Evolutionary conservation across 2,113 vertebrate species (phyloP), one percentile per base, ranked within the genome.

Genomic region (Marmota monax): DNA sequence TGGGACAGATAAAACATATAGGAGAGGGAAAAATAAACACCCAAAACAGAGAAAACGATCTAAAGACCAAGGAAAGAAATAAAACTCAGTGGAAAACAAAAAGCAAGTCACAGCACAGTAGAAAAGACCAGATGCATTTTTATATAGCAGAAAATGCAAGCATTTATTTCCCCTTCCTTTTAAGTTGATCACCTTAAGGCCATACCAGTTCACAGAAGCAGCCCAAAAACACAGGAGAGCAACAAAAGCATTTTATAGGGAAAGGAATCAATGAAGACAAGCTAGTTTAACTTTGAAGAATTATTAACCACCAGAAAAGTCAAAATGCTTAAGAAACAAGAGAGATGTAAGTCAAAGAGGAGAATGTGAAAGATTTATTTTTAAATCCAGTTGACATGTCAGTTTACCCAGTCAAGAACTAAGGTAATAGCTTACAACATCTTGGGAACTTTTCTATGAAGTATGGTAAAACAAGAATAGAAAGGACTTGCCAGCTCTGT

Each of bases 371-470:
- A 96, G 23, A 65, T 42, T 90, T 97, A 96, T 92, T 92, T 96
- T 92, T 92, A 74, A 91, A 96, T 51, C 77, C 87, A 97, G 22
- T 82, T 97, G 84, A 97, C 98, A 97, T 90, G n/a, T 69, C 86
- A 92, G n/a, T 96, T 97, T 97, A 67, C 69, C 95, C 79, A 79
- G 74, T 78, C 95, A 97, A 97, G 93, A 93, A 96, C 92, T 97
- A 97, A 98, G 90, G n/a, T 96, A 98, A 97, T 70, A 98, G 90
- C 63, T 82, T 79, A 29, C 97, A 98, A 96, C 9, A 96, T 37
- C 95, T 97, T 96, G 92, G 78, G 78, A 97, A 97, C 97, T 94
- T 45, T 90, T 94, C 58, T 94, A 84, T 92, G 53, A 96, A 32
- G 51, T 84, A 92, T 42, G 74, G 94, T 89, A 83, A 69, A 97